Conservation (phyloP, 2,888 invertebrate genomes). For the Tipula vernalis region DNA sequence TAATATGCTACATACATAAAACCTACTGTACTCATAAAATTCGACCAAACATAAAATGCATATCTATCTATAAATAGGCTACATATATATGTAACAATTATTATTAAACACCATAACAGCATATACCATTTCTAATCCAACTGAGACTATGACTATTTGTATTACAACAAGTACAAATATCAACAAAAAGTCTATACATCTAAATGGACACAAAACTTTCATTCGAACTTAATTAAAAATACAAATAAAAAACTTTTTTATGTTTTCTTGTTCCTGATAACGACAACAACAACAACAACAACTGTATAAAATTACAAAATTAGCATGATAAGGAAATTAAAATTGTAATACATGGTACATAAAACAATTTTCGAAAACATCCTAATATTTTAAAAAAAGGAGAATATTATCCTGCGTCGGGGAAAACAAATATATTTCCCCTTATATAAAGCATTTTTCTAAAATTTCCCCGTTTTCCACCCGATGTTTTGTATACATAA, state of each 20-base stretch:
- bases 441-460: neutral
- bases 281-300: neutral
- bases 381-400: neutral
- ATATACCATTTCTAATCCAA: neutral
- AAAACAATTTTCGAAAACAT: neutral
- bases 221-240: neutral
- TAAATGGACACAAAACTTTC: neutral
- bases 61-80: neutral
- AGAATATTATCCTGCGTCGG: neutral
- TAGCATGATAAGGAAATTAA: neutral
- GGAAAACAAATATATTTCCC: neutral
- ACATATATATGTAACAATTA: neutral
- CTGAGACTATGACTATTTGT: neutral
- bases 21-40: neutral
- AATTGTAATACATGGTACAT: neutral
- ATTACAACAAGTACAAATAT: neutral
- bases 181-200: neutral
- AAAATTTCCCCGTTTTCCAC: neutral
- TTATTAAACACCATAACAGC: neutral
- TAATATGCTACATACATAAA: neutral
- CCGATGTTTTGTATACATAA: neutral
- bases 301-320: neutral
- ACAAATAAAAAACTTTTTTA: neutral
- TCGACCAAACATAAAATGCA: neutral
- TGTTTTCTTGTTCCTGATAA: neutral